phyloP scores from a whole-genome alignment of 2,797 vertebrate species.

The Leuciscus waleckii region DNA sequence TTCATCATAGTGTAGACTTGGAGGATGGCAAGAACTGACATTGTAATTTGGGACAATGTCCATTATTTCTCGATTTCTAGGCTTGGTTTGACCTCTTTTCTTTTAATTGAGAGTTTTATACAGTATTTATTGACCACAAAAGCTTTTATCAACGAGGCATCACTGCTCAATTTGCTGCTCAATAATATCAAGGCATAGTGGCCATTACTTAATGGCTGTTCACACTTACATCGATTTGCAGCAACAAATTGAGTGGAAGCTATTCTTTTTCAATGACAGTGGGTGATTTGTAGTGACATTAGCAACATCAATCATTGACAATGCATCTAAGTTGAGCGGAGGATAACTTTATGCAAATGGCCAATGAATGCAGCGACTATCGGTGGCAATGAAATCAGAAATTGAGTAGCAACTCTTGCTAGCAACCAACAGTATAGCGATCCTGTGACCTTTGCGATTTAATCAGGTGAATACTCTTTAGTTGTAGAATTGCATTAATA shows the following conservation, averaged over 20 bases:
- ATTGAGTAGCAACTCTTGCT: not conserved
- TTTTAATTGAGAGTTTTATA: not conserved
- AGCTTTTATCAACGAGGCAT: not conserved
- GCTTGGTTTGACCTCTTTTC: not conserved
- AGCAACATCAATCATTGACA: not conserved
- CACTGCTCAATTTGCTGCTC: not conserved
- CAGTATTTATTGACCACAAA: not conserved
- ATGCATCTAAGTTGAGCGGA: not conserved
- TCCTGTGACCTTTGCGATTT: conserved; percentile 1
- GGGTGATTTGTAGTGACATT: not conserved
- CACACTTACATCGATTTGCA: not conserved
- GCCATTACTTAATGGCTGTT: not conserved
- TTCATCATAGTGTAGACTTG: not conserved
- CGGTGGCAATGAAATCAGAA: not conserved
- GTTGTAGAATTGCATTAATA: not conserved
- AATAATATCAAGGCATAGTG: not conserved
- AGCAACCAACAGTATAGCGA: not conserved
- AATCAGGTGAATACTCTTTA: not conserved
- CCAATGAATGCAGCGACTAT: not conserved
- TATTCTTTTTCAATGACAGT: not conserved
- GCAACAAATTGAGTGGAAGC: not conserved
- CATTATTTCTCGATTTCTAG: conserved; percentile 4
- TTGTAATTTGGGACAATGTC: not conserved
- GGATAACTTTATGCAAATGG: conserved; percentile 6
- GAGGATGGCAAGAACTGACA: not conserved